Evolutionary conservation across 2,113 vertebrate species (phyloP).

Genomic region (Morone chrysops): DNA sequence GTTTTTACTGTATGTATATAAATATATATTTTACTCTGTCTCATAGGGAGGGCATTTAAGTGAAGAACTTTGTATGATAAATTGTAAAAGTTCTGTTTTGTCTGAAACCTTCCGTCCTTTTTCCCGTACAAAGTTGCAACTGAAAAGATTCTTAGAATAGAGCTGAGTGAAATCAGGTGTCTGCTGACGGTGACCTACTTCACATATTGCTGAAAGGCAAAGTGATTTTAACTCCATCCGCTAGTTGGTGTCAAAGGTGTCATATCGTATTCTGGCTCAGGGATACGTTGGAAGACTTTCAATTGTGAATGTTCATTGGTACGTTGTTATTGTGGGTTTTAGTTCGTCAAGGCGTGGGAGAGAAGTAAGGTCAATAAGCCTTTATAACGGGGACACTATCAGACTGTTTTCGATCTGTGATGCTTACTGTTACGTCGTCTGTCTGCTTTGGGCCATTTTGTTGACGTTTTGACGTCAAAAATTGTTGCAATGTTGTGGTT

Average conservation of each 20-base stretch:
- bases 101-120: neutral
- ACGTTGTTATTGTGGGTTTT: neutral
- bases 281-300: neutral
- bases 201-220: conserved; percentile 38
- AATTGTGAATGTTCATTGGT: neutral
- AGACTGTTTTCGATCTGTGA: conserved; percentile 17
- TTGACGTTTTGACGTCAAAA: neutral
- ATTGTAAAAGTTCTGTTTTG: neutral
- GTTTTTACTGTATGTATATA: neutral
- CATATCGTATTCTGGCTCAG: neutral
- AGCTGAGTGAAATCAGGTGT: conserved; percentile 33
- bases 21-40: neutral
- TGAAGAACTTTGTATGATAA: neutral
- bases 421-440: conserved; percentile 6
- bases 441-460: neutral
- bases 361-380: neutral
- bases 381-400: neutral
- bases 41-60: neutral
- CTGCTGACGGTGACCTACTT: conserved; percentile 64
- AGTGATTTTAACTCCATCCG: conserved; percentile 15
- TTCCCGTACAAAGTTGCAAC: neutral
- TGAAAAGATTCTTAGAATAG: conserved; percentile 6
- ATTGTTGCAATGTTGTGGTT: neutral
- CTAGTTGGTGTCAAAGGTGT: conserved; percentile 2
- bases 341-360: neutral